Conservation (phyloP, 2,888 invertebrate genomes). For the Nomada ruficornis region DNA sequence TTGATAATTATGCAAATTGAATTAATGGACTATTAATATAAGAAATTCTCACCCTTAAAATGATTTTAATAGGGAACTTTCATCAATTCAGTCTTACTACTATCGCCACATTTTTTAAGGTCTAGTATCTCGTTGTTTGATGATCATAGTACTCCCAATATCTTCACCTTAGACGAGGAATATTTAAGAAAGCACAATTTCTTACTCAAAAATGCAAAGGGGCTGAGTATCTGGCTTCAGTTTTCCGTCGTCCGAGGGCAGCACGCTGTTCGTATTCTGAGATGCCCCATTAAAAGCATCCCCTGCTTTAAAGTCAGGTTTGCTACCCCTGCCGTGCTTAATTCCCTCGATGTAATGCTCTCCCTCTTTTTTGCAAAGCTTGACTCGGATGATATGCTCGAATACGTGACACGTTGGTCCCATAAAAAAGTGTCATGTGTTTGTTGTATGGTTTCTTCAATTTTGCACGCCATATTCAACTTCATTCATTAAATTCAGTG, state of each 20-base stretch:
- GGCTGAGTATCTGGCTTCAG: constrained; percentile 57
- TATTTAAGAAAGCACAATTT: constrained; percentile 11
- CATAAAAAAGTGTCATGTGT: too few relatives aligned
- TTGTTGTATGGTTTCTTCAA: not conserved
- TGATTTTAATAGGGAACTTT: not conserved
- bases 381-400: not conserved
- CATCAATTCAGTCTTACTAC: not conserved
- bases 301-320: constrained; percentile 28
- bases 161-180: not conserved
- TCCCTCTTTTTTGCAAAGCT: constrained; percentile 1
- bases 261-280: constrained; percentile 69
- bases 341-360: constrained; percentile 18
- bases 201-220: constrained; percentile 36
- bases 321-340: not conserved
- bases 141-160: too few relatives aligned
- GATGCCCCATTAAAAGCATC: constrained; percentile 49
- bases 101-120: not conserved
- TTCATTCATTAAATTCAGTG: too few relatives aligned
- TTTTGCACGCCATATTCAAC: not conserved
- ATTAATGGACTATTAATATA: not conserved
- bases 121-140: not conserved
- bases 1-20: not conserved
- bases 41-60: not conserved
- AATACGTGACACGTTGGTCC: not conserved
- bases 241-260: constrained; percentile 74